Evolutionary conservation across 2,797 vertebrate species (phyloP).

Genomic region (Lycodopsis pacificus): DNA sequence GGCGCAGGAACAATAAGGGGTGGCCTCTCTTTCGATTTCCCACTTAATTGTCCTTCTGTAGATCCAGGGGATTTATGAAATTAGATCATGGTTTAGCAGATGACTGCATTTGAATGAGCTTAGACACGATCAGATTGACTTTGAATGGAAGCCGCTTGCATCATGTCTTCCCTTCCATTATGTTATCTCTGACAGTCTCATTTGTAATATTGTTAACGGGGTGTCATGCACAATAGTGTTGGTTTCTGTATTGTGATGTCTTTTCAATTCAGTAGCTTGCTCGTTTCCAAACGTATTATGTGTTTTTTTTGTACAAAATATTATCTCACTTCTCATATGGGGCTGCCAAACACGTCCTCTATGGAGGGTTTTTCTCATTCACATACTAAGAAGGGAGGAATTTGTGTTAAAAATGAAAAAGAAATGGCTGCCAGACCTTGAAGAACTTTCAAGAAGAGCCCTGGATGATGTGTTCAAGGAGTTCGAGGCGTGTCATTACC

Average conservation of each 20-base stretch:
- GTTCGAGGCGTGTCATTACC: neutral
- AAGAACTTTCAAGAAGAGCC: neutral
- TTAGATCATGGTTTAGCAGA: conserved; percentile 63
- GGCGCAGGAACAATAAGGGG: conserved; percentile 60
- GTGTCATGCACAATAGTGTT: conserved; percentile 31
- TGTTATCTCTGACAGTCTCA: conserved; percentile 51
- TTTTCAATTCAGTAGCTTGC: conserved; percentile 43
- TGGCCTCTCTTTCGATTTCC: conserved; percentile 65
- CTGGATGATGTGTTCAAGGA: neutral
- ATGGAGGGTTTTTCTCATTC: conserved; percentile 6
- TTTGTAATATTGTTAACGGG: conserved; percentile 56
- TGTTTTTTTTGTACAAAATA: conserved; percentile 9
- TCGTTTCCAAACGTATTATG: conserved; percentile 9
- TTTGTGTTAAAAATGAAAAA: neutral
- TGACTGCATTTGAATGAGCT: conserved; percentile 64
- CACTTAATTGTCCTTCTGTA: conserved; percentile 73
- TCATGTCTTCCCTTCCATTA: conserved; percentile 49
- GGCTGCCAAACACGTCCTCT: conserved; percentile 21
- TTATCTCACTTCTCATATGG: conserved; percentile 19
- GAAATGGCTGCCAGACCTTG: neutral
- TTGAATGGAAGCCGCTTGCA: conserved; percentile 35
- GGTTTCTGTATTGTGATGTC: conserved; percentile 26
- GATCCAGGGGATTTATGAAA: conserved; percentile 72
- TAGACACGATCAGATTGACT: conserved; percentile 48
- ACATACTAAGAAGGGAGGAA: neutral